Base-by-base conservation (phyloP, 2,113 vertebrate species). In the Clarias magur region DNA sequence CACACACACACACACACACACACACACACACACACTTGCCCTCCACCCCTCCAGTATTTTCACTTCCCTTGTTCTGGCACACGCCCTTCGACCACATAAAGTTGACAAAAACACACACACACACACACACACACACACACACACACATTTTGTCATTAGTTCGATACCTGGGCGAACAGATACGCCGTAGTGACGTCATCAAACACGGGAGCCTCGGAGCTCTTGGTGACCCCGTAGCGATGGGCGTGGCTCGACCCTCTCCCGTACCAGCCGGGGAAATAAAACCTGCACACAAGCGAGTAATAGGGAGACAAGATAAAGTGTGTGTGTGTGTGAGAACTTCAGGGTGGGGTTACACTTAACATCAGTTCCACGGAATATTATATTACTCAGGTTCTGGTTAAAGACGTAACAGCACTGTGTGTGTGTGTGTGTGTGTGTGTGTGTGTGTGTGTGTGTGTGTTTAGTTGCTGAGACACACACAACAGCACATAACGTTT, bases 261-360 rank as follows among this genome's bases (percentile, higher is more conserved):
- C 87, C 97, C 96, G 62, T 97, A 97, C 97, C 97, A 99, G 83
- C 97, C 96, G 21, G 97, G 96, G 90, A 99, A 99, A 91, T 98
- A 98, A 94, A 96, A 99, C 92, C 98, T 99, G 88, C 17, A 25
- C 65, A 56, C 19, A 34, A 21, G 27, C 3, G 11, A 9, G 21
- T 80, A 38, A 38, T 23, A 60, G 79, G 79, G 38, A 30, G 54
- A 30, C 3, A 30, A 30, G n/a, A 59, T 56, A 17, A 57, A 10
- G 76, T 57, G 48, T 19, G 68, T 72, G 62, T 63, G 5, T 48
- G 72, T 27, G 25, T 54, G 25, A 0, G 2, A 16, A 38, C 19
- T 42, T 72, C 21, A 42, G 72, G 38, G 72, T 11, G 10, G 72
- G 13, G 72, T n/a, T 25, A 12, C 10, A 23, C 72, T 23, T 48